Conservation (phyloP, 2,797 vertebrate species). For the Coendou prehensilis region DNA sequence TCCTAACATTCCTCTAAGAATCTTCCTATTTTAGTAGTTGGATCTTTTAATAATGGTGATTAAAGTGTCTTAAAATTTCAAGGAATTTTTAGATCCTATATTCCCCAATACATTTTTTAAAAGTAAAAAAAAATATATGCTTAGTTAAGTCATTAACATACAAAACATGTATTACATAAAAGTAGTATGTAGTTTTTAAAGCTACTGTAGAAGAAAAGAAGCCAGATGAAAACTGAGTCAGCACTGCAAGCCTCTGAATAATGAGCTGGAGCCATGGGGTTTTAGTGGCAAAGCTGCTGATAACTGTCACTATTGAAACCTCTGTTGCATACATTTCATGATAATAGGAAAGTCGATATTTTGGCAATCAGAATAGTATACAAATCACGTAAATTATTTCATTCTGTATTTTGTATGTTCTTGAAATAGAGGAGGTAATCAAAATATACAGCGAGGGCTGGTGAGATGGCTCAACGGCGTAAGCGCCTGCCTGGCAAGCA, state of each 20-base stretch:
- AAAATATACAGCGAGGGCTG: neutral
- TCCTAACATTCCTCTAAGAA: neutral
- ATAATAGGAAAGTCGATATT: neutral
- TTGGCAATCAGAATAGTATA: neutral
- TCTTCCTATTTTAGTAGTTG: neutral
- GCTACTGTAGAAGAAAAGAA: neutral
- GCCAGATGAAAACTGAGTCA: neutral
- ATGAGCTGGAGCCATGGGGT: neutral
- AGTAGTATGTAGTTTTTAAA: neutral
- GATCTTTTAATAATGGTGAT: conserved; percentile 11
- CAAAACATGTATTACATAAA: neutral
- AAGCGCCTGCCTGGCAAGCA: no score
- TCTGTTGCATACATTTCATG: neutral
- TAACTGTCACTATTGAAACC: conserved; percentile 15
- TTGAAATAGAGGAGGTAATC: neutral
- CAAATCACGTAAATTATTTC: conserved; percentile 9
- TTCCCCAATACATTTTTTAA: neutral
- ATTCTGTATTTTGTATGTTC: conserved; percentile 25
- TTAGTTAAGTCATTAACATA: conserved; percentile 13
- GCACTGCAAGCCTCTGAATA: neutral
- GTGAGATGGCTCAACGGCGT: no score
- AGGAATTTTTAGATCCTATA: neutral
- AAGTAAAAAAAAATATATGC: neutral
- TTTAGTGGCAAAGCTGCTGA: neutral
- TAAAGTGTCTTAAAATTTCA: neutral